These are phyloP conservation scores for Ornithoptera alexandrae DNA, from an alignment of 2,888 invertebrate species.

Conservation along the genomic window DNA sequence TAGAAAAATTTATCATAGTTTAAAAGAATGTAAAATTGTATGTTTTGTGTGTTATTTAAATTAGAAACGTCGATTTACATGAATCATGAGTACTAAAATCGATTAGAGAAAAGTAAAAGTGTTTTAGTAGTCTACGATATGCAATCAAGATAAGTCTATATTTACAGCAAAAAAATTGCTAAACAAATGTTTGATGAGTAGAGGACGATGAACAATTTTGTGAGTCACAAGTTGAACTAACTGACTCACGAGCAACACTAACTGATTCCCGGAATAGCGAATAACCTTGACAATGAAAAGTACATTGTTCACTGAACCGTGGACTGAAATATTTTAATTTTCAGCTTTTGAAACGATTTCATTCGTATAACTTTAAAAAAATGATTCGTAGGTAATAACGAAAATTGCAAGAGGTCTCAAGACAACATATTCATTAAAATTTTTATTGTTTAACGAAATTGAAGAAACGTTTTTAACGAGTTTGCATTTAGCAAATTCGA, in stretches of 20 bases:
- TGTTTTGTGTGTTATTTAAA: no score
- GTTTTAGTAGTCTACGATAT: no score
- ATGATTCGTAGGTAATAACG: no score
- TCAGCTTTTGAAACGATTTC: neutral
- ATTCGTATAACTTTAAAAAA: neutral
- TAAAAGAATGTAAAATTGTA: no score
- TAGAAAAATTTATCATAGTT: no score
- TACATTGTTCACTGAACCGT: conserved; percentile 37
- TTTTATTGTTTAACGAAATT: conserved; percentile 8
- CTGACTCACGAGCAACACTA: conserved; percentile 67
- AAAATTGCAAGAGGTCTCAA: no score
- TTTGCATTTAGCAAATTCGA: conserved; percentile 25
- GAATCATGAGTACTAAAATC: no score
- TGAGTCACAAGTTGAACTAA: conserved; percentile 57
- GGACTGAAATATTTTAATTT: conserved; percentile 18
- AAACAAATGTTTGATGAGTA: conserved; percentile 45
- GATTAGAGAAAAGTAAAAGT: no score
- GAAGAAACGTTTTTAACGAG: conserved; percentile 19
- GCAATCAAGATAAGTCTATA: conserved; percentile 28
- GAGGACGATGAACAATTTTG: conserved; percentile 46
- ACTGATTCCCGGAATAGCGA: conserved; percentile 71
- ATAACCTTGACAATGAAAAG: conserved; percentile 64
- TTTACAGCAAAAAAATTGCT: conserved; percentile 18
- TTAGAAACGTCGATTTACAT: no score
- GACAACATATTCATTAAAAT: neutral